phyloP scores from a whole-genome alignment of 2,113 vertebrate genomes.

The Actenoides hombroni region DNA sequence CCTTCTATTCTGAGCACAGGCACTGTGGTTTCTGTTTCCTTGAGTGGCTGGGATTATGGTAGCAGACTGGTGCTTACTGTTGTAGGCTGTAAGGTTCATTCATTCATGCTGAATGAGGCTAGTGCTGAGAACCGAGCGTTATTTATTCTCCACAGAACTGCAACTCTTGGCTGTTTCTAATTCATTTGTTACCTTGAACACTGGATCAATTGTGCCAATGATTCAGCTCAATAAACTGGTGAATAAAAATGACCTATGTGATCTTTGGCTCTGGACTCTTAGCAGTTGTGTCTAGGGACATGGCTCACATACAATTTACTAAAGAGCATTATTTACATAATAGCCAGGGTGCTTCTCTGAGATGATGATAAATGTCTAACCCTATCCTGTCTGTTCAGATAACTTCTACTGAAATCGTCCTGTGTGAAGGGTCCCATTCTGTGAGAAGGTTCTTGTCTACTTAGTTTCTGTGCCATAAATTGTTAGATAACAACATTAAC shows the following conservation, averaged over 20 bases:
- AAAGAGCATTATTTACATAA: background rate
- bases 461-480: background rate
- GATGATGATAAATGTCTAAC: background rate
- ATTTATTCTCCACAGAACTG: background rate
- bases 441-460: background rate
- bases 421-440: background rate
- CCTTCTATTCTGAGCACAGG: background rate
- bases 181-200: background rate
- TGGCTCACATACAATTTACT: background rate
- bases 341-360: background rate
- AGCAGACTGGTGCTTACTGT: background rate
- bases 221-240: background rate
- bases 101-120: background rate
- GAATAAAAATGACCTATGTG: background rate
- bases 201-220: background rate
- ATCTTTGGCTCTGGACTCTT: background rate
- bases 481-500: background rate
- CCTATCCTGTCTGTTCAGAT: background rate
- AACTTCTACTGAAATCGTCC: background rate
- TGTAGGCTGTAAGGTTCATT: background rate
- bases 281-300: background rate
- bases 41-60: background rate
- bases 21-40: background rate
- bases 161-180: background rate
- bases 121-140: background rate